phyloP scores from a whole-genome alignment of 1,140 invertebrate genomes.

The Tribolium castaneum region DNA sequence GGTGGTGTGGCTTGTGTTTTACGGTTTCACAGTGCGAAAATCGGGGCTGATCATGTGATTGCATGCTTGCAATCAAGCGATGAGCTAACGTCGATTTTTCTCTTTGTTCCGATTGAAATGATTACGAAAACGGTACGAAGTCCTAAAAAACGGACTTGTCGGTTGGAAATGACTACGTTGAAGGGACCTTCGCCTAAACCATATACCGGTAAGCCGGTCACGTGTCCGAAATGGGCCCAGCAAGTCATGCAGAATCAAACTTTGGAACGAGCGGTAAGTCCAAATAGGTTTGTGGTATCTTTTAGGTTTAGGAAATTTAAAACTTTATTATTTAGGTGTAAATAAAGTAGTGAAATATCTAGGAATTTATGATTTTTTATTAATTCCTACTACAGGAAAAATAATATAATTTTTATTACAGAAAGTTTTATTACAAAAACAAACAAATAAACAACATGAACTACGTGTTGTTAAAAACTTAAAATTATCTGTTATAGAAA shows the following conservation, averaged over 20 bases:
- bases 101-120: slow-evolving; percentile 49
- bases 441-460: too few species aligned
- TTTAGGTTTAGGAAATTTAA: too few species aligned
- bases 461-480: too few species aligned
- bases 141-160: background rate
- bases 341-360: too few species aligned
- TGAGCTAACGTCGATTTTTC: slow-evolving; percentile 10
- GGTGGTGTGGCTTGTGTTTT: slow-evolving; percentile 46
- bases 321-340: too few species aligned
- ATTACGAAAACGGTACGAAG: slow-evolving; percentile 36
- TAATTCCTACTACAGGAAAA: too few species aligned
- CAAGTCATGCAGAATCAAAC: background rate
- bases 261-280: background rate
- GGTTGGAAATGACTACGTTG: background rate
- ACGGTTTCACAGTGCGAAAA: slow-evolving; percentile 42
- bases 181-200: background rate
- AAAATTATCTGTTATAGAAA: too few species aligned
- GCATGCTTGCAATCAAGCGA: background rate
- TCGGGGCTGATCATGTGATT: slow-evolving; percentile 51
- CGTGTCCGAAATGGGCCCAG: background rate
- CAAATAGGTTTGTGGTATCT: background rate
- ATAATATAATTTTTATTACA: too few species aligned
- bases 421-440: too few species aligned
- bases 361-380: too few species aligned
- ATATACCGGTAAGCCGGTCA: background rate